Percentiles rank a stretch among this genome's conserved stretches.
These are phyloP conservation scores for Brachymystax lenok DNA, from an alignment of 2,797 vertebrate species.

Conservation along the genomic window DNA sequence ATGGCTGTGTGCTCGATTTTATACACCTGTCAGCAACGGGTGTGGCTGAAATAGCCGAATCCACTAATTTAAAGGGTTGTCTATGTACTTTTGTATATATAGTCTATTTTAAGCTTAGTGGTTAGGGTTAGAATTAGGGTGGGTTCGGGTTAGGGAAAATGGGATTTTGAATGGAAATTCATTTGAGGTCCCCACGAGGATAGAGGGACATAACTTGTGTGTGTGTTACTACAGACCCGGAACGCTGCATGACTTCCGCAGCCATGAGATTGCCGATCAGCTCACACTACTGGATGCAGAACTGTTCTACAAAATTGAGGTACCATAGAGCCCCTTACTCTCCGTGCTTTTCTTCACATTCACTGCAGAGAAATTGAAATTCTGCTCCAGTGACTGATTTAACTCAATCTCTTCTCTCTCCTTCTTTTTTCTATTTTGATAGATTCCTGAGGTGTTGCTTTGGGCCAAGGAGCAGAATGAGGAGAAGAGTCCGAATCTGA, in stretches of 20 bases:
- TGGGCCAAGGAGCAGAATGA: constrained; percentile 99
- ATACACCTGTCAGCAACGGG: too few species aligned
- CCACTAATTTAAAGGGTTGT: too few species aligned
- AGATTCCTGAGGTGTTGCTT: constrained; percentile 82
- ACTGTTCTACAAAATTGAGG: constrained; percentile 99
- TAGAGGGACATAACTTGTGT: too few species aligned
- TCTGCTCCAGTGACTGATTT: background rate
- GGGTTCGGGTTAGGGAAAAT: too few species aligned
- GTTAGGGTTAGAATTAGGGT: too few species aligned
- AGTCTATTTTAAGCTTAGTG: too few species aligned
- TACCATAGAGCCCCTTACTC: constrained; percentile 24
- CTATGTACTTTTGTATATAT: too few species aligned
- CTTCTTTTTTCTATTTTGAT: background rate
- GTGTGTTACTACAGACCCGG: constrained; percentile 81
- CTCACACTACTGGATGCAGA: constrained; percentile 95
- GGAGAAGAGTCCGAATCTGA: constrained; percentile 98
- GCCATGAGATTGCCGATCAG: constrained; percentile 97
- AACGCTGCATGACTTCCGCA: constrained; percentile 97
- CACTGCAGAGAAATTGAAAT: background rate
- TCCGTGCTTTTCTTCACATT: background rate
- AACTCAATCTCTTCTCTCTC: background rate
- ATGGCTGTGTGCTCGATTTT: too few species aligned
- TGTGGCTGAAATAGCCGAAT: too few species aligned
- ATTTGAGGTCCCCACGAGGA: too few species aligned
- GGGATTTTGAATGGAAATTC: too few species aligned